phyloP scores from a whole-genome alignment of 2,797 vertebrate species.

The Miichthys miiuy region DNA sequence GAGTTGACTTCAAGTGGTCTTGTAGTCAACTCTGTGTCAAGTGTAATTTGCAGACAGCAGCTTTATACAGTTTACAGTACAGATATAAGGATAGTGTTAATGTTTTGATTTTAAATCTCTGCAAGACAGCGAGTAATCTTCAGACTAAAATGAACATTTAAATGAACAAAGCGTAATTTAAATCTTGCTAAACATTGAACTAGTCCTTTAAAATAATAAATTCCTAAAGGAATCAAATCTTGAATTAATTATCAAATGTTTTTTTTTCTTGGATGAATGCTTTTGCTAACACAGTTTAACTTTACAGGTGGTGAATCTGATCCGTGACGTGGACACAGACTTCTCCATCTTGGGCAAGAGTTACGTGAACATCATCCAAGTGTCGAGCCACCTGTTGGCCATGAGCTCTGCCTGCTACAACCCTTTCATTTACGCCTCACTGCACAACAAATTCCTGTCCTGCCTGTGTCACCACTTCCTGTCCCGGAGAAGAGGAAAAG shows the following conservation, averaged over 20 bases:
- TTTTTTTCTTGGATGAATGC: background rate
- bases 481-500: slow-evolving; percentile 64
- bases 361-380: slow-evolving; percentile 90
- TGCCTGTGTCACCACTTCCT: slow-evolving; percentile 83
- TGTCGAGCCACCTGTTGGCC: slow-evolving; percentile 90
- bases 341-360: slow-evolving; percentile 90
- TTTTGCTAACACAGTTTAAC: slow-evolving; percentile 18
- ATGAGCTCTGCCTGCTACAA: slow-evolving; percentile 95
- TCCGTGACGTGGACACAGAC: slow-evolving; percentile 90
- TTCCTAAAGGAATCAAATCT: background rate
- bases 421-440: slow-evolving; percentile 92
- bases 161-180: background rate
- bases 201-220: background rate
- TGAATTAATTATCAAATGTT: background rate
- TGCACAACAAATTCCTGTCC: slow-evolving; percentile 89
- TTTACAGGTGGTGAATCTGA: slow-evolving; percentile 91
- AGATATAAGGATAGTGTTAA: background rate
- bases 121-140: background rate
- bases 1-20: background rate
- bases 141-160: background rate
- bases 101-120: background rate
- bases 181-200: background rate
- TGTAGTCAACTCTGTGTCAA: background rate
- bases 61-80: background rate
- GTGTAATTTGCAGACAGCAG: background rate